Percentiles rank a stretch among this genome's conserved stretches.
phyloP scores from a whole-genome alignment of 2,797 vertebrate species.

The Sciurus vulgaris region DNA sequence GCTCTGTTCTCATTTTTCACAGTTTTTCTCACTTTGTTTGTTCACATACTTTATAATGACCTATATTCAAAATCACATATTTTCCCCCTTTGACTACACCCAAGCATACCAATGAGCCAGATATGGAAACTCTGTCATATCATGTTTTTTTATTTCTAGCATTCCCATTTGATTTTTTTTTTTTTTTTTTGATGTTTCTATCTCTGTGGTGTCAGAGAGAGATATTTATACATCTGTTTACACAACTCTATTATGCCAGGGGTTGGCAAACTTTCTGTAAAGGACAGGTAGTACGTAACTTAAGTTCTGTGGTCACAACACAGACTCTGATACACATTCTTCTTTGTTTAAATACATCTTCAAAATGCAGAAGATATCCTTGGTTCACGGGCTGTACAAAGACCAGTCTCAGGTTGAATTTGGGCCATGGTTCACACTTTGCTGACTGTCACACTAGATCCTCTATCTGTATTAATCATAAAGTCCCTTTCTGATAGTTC shows the following conservation, averaged over 20 bases:
- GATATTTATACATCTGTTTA: background rate
- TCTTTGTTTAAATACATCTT: background rate
- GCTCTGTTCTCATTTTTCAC: background rate
- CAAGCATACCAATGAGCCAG: background rate
- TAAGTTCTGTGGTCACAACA: background rate
- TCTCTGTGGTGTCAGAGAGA: background rate
- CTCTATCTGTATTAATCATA: background rate
- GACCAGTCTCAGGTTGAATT: background rate
- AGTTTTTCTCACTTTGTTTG: background rate
- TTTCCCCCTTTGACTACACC: background rate
- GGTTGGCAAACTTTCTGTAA: background rate
- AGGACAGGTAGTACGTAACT: background rate
- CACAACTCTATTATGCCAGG: background rate
- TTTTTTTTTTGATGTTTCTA: background rate
- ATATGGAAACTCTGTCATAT: background rate
- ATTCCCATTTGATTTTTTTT: background rate
- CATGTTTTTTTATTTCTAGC: background rate
- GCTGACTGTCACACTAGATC: background rate
- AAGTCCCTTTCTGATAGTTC: background rate
- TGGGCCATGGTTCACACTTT: background rate
- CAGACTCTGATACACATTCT: background rate
- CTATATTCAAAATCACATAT: background rate
- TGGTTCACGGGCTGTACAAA: background rate
- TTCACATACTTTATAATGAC: background rate
- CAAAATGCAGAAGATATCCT: background rate